Percentiles rank a stretch among this genome's conserved stretches.
These are phyloP conservation scores for Rhyacophila evoluta DNA, from an alignment of 2,888 invertebrate genomes.

Conservation along the genomic window DNA sequence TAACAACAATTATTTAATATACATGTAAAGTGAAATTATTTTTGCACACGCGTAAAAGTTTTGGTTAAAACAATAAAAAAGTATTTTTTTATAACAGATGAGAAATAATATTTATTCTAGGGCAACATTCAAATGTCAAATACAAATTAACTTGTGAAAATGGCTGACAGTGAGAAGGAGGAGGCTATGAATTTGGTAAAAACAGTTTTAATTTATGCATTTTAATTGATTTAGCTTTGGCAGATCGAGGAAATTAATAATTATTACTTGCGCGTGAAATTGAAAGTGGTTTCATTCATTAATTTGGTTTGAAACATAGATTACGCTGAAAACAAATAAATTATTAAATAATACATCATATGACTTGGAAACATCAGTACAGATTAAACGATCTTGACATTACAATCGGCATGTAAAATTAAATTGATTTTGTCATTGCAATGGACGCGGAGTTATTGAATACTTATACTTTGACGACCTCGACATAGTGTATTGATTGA, in stretches of 20 bases:
- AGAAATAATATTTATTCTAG: neutral
- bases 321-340: neutral
- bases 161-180: constrained; percentile 83
- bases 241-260: neutral
- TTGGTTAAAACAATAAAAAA: too few species aligned
- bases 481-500: constrained; percentile 9
- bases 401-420: neutral
- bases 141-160: constrained; percentile 34
- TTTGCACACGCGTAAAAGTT: too few species aligned
- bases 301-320: neutral
- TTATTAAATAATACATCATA: constrained; percentile 3
- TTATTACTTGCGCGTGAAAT: neutral
- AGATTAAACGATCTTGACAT: neutral
- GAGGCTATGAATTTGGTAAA: constrained; percentile 81
- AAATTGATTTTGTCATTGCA: neutral
- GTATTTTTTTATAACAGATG: neutral
- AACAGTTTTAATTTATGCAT: neutral
- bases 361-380: constrained; percentile 12
- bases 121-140: constrained; percentile 39
- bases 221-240: neutral
- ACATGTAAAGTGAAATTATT: too few species aligned
- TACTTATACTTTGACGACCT: neutral
- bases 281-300: neutral
- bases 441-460: neutral
- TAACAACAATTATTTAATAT: too few species aligned